Base-by-base conservation (phyloP, 2,888 invertebrate genomes). In the Busseola fusca region DNA sequence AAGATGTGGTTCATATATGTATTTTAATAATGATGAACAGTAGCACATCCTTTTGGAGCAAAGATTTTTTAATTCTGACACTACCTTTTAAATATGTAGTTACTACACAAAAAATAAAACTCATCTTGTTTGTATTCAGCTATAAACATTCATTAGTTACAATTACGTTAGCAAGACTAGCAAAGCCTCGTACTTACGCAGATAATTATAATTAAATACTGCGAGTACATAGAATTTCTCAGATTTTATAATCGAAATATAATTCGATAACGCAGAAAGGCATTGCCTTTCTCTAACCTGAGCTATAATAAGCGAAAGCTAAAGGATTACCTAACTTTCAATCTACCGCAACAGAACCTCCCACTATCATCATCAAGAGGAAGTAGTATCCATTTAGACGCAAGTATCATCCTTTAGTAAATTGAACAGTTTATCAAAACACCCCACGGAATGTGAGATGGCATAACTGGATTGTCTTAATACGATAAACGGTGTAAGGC, bases 401-500 rank as follows among this genome's bases (percentile, higher is more conserved):
- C 79, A 66, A 84, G 81, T 83, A 87, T 82, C 80, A 84, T 86
- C 86, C 84, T 88, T 88, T 88, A 86, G 80, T 86, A 89, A 93
- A 93, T 91, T 92, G 90, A 90, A 89, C 88, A 84, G 88, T 89
- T 90, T 91, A 91, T 93, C 91, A 91, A 90, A 90, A 91, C 90
- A 89, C 91, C 91, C 91, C 86, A 91, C 90, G 87, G 87, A 89
- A 88, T 86, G 76, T 84, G 85, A 88, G 89, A 90, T 91, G 91
- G 90, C 89, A 88, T 90, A 90, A 90, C 90, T 86, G 88, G 84
- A 87, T 89, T 89, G 89, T 91, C 92, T 94, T 93, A 92, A 94
- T 92, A 93, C 92, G 92, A 93, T 94, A 94, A 94, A 94, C 92
- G 93, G 87, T 89, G 91, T 89, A 90, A 91, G 87, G 76, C 87